Percentiles rank a stretch among this genome's conserved stretches.
These are phyloP conservation scores for Pagrus major DNA, from an alignment of 2,113 vertebrate species.

Conservation along the genomic window DNA sequence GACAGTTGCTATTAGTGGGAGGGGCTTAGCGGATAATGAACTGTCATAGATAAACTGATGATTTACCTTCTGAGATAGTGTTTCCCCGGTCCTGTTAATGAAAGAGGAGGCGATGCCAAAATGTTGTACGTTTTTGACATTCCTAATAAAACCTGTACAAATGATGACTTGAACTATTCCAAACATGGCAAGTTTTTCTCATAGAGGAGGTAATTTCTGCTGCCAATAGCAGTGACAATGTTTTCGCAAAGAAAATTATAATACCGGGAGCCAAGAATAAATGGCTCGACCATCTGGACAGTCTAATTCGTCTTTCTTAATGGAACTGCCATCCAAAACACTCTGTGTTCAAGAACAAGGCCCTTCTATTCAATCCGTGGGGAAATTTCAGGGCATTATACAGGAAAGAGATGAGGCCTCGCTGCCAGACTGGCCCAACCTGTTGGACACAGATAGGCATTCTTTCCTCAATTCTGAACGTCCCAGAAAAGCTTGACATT, in stretches of 20 bases:
- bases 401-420: conserved; percentile 1
- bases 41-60: not conserved
- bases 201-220: conserved; percentile 12
- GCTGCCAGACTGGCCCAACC: conserved; percentile 38
- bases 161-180: conserved; percentile 1
- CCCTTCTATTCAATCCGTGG: conserved; percentile 28
- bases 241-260: conserved; percentile 48
- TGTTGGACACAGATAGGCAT: conserved; percentile 44
- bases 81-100: not conserved
- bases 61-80: not conserved
- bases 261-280: conserved; percentile 50
- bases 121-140: not conserved
- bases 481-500: conserved; percentile 49
- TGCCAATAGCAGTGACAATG: conserved; percentile 52
- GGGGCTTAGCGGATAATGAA: not conserved
- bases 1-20: not conserved
- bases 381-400: conserved; percentile 26
- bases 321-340: conserved; percentile 32
- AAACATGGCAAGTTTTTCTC: conserved; percentile 14
- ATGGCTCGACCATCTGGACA: conserved; percentile 58
- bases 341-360: conserved; percentile 30
- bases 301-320: conserved; percentile 48
- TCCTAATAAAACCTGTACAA: not conserved
- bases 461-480: conserved; percentile 18
- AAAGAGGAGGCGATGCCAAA: not conserved